These are phyloP conservation scores for Drosophila triauraria DNA, from an alignment of 1,140 invertebrate species.

Conservation along the genomic window DNA sequence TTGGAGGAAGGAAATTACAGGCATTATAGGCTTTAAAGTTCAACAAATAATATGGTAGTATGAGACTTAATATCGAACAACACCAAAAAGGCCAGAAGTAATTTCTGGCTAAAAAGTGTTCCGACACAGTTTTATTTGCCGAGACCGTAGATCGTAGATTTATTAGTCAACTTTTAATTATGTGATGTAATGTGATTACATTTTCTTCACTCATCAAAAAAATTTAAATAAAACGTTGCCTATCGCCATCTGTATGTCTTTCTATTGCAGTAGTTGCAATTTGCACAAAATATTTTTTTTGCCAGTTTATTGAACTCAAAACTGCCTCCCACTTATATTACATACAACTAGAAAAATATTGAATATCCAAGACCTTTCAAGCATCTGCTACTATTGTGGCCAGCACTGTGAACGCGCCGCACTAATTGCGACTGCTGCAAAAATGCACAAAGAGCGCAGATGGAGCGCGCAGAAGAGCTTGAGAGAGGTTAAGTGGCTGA, in stretches of 20 bases:
- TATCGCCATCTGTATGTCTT: conserved; percentile 1
- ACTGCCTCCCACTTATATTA: too few relatives aligned
- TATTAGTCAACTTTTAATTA: conserved; percentile 14
- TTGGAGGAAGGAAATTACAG: not conserved
- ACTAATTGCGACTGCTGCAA: conserved; percentile 63
- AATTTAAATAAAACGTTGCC: conserved; percentile 6
- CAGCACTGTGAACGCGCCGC: conserved; percentile 29
- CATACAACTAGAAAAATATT: not conserved
- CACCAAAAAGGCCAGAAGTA: not conserved
- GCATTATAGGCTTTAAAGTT: not conserved
- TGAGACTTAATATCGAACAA: not conserved
- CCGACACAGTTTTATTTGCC: not conserved
- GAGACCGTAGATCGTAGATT: not conserved
- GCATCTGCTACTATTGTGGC: not conserved
- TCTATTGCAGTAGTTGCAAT: not conserved
- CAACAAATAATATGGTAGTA: not conserved
- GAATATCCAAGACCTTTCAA: too few relatives aligned
- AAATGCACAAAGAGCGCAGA: conserved; percentile 20
- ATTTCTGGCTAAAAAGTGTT: not conserved
- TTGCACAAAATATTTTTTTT: not conserved
- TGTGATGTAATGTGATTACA: conserved; percentile 7
- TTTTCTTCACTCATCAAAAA: conserved; percentile 15
- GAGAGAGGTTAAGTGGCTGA: conserved; percentile 13
- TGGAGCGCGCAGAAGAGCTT: conserved; percentile 9
- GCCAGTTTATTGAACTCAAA: conserved; percentile 13